Evolutionary conservation across 1,140 invertebrate species (phyloP).

Genomic region (Musca vetustissima): DNA sequence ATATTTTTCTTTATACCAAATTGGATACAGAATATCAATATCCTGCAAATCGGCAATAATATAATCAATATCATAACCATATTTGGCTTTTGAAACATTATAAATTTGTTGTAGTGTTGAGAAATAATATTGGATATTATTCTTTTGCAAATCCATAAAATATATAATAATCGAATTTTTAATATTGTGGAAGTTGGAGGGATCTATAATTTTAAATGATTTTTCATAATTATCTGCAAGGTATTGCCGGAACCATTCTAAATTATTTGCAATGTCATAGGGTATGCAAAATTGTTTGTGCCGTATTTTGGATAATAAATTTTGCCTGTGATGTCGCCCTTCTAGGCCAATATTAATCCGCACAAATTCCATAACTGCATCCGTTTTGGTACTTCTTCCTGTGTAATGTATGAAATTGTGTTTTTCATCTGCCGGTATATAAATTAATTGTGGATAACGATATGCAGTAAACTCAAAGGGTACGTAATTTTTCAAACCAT

Average conservation of each 20-base stretch:
- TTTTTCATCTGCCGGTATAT: constrained; percentile 2
- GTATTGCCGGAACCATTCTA: neutral
- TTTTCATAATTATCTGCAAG: neutral
- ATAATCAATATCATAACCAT: neutral
- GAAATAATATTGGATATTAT: neutral
- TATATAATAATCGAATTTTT: neutral
- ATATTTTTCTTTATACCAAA: neutral
- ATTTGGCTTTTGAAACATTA: neutral
- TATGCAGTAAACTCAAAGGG: constrained; percentile 18
- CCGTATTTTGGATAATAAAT: neutral
- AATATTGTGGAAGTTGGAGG: neutral
- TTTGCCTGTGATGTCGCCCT: neutral
- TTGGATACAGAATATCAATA: neutral
- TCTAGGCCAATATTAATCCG: neutral
- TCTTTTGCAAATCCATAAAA: neutral
- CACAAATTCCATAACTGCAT: neutral
- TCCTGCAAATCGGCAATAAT: neutral
- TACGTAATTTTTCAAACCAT: constrained; percentile 21
- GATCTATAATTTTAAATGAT: neutral
- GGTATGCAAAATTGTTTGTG: neutral
- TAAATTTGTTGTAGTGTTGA: neutral
- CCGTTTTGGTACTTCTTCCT: neutral
- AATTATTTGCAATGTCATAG: neutral
- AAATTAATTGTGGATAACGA: constrained; percentile 19
- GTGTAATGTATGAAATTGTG: constrained; percentile 17